Evolutionary conservation across 2,113 vertebrate species (phyloP).

Genomic region (Rhabdornis inornatus): DNA sequence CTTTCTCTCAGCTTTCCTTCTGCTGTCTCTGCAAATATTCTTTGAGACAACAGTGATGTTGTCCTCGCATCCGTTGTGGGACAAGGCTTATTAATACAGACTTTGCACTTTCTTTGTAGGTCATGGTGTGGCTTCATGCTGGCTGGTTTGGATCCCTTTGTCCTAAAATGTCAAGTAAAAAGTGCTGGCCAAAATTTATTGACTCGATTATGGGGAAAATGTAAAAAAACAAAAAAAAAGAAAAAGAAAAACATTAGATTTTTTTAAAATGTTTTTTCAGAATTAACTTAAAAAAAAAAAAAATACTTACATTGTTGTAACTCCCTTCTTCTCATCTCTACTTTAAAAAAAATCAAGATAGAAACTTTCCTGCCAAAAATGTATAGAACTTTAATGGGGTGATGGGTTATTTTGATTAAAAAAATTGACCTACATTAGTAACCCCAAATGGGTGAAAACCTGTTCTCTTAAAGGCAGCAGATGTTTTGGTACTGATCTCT

Average conservation of each 20-base stretch:
- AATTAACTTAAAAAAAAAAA: background rate
- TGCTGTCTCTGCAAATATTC: background rate
- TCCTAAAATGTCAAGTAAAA: background rate
- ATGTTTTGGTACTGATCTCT: background rate
- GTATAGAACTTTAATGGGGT: background rate
- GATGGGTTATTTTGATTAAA: background rate
- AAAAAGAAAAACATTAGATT: background rate
- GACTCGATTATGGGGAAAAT: background rate
- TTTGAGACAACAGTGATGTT: too few species aligned
- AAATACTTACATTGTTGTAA: background rate
- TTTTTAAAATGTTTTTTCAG: background rate
- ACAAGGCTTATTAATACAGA: background rate
- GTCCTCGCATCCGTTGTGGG: background rate
- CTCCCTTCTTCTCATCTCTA: background rate
- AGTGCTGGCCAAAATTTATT: background rate
- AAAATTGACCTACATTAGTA: background rate
- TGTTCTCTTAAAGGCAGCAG: background rate
- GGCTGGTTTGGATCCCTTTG: background rate
- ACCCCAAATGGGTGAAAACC: background rate
- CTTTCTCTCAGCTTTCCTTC: background rate
- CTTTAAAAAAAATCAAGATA: background rate
- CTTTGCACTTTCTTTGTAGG: background rate
- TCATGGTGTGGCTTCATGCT: background rate
- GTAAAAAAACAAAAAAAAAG: background rate
- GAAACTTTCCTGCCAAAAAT: background rate